These are phyloP conservation scores for Holocentrus rufus DNA, from an alignment of 2,797 vertebrate genomes.

Conservation along the genomic window DNA sequence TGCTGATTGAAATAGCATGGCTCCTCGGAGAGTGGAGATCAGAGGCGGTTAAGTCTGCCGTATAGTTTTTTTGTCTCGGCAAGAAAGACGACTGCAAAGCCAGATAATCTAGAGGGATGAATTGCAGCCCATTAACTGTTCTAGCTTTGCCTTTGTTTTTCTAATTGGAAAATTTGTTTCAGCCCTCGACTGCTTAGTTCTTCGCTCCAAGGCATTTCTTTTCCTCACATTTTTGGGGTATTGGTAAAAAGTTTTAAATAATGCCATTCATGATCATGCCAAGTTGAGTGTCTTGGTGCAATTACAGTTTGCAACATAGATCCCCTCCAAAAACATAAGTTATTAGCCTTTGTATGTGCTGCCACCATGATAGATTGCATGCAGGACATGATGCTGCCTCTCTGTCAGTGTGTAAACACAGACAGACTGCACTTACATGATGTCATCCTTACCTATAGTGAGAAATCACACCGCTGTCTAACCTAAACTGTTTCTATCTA, in stretches of 20 bases:
- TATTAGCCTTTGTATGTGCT: too few species aligned
- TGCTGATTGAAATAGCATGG: conserved; percentile 16
- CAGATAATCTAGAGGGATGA: conserved; percentile 14
- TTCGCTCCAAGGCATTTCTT: background rate
- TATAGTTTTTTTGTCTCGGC: conserved; percentile 1
- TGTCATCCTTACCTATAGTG: too few species aligned
- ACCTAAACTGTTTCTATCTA: too few species aligned
- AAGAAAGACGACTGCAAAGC: conserved; percentile 14
- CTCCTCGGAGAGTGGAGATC: conserved; percentile 37
- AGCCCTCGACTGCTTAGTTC: background rate
- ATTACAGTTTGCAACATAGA: too few species aligned
- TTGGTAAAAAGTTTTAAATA: background rate
- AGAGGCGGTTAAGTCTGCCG: conserved; percentile 1
- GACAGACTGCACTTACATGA: too few species aligned
- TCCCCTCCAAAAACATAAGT: too few species aligned
- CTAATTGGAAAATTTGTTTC: background rate
- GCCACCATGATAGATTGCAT: too few species aligned
- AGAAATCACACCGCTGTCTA: too few species aligned
- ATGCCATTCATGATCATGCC: too few species aligned
- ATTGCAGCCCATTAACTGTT: conserved; percentile 18
- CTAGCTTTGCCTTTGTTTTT: conserved; percentile 20
- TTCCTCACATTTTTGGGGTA: background rate
- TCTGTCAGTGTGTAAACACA: too few species aligned
- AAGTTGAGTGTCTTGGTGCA: too few species aligned
- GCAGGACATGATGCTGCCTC: too few species aligned